Evolutionary conservation across 2,888 invertebrate genomes (phyloP), one percentile per base, ranked within the genome.

Genomic region (Theretra japonica): DNA sequence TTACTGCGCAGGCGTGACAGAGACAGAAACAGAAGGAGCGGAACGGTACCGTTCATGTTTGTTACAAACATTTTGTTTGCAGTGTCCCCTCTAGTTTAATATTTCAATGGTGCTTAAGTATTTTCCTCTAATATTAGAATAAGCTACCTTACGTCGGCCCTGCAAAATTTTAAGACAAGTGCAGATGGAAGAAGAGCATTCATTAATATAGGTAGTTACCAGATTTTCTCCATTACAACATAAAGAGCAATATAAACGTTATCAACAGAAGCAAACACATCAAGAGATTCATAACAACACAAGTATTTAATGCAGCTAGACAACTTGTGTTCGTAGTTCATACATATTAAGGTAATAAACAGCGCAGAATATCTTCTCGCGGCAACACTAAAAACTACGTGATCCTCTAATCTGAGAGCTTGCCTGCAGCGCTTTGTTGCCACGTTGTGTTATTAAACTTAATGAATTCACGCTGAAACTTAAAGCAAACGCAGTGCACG

Each of bases 381-480:
- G 65, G 65, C 41, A 41, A 41, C 65, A 65, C 48, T 65, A 41
- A 65, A 65, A 65, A 65, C 65, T 48, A 65, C 41, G 65, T 65
- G 65, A 65, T 65, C 65, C 65, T 65, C 65, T 48, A 65, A 65
- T 65, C 65, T 48, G 23, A 0, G 62, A 11, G 17, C 23, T 48
- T 65, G 65, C 65, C 65, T 41, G 48, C 65, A 65, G 65, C 41
- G 65, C 65, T 65, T 65, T 65, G 65, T 65, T 65, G 41, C 23
- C 65, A 48, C 41, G 23, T 48, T 17, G 48, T 65, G 48, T 65
- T 65, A 65, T 65, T 65, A 48, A 48, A 65, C 65, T 65, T 65
- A 65, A 65, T 65, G 48, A 65, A 65, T 65, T 48, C 65, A 65
- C 21, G 41, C 48, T 65, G 48, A 65, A 65, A 65, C 65, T 23